These are phyloP conservation scores for Marisa cornuarietis DNA, from an alignment of 1,140 invertebrate genomes.

Conservation along the genomic window DNA sequence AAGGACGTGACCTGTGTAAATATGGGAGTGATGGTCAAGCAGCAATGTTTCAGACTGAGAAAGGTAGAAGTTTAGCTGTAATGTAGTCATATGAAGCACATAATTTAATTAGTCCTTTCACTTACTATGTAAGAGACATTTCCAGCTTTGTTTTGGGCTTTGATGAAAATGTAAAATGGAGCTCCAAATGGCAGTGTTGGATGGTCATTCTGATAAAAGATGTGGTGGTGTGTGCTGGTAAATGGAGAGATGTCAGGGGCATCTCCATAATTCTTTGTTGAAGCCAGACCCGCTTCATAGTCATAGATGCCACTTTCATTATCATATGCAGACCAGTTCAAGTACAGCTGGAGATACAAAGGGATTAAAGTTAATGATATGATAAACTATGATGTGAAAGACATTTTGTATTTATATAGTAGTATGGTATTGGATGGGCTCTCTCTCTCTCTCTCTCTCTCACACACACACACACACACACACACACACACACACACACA, in stretches of 20 bases:
- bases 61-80: too few species aligned
- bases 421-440: neutral
- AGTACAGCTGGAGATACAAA: conserved; percentile 30
- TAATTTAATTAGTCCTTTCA: too few species aligned
- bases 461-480: neutral
- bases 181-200: conserved; percentile 31
- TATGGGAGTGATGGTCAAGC: too few species aligned
- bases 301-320: conserved; percentile 32
- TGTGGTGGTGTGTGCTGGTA: conserved; percentile 31
- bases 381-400: neutral
- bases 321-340: conserved; percentile 35
- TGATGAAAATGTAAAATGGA: conserved; percentile 37
- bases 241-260: conserved; percentile 32
- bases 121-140: neutral
- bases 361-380: neutral
- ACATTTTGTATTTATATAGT: conserved; percentile 1
- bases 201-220: conserved; percentile 26
- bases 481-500: too few species aligned
- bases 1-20: too few species aligned
- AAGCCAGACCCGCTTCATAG: conserved; percentile 34
- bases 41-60: too few species aligned
- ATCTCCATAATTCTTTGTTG: neutral
- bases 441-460: conserved; percentile 1
- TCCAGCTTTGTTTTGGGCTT: conserved; percentile 34
- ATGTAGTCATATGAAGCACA: too few species aligned